Percentiles rank a stretch among this genome's conserved stretches.
These are phyloP conservation scores for Glaucidium brasilianum DNA, from an alignment of 2,113 vertebrate genomes.

Conservation along the genomic window DNA sequence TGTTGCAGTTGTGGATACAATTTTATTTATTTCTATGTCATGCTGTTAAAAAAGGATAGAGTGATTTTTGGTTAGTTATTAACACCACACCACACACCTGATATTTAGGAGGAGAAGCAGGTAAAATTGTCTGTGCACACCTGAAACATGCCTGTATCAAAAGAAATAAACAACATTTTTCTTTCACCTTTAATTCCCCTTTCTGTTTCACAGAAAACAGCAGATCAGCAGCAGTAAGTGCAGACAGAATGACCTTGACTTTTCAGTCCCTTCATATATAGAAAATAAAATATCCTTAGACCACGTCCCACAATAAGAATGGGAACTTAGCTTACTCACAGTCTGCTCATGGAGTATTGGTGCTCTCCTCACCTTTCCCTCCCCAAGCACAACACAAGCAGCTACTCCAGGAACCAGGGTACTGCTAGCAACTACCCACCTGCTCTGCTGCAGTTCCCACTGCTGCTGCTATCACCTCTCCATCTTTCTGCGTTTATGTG, in stretches of 20 bases:
- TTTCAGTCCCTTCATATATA: neutral
- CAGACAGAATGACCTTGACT: neutral
- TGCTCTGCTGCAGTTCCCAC: neutral
- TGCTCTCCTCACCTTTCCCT: neutral
- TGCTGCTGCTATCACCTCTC: neutral
- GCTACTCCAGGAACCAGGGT: neutral
- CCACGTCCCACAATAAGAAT: accelerated
- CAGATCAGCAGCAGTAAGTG: neutral
- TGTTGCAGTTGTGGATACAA: constrained; percentile 86
- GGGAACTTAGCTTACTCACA: neutral
- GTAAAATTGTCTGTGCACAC: constrained; percentile 21
- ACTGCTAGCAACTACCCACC: neutral
- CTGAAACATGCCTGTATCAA: neutral
- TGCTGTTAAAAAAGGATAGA: constrained; percentile 82
- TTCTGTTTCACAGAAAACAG: neutral
- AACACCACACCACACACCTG: constrained; percentile 28
- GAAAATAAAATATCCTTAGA: neutral
- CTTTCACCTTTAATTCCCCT: neutral
- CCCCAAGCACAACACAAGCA: neutral
- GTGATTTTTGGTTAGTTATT: constrained; percentile 34
- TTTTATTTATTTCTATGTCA: constrained; percentile 94
- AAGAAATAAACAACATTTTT: constrained; percentile 24
- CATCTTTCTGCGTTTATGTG: neutral
- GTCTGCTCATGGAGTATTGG: neutral
- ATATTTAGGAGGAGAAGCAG: neutral